A percentile compares a stretch with the other conserved stretches of the same genome.
Evolutionary conservation across 2,888 invertebrate genomes (phyloP).

Genomic region (Dendrolimus pini): DNA sequence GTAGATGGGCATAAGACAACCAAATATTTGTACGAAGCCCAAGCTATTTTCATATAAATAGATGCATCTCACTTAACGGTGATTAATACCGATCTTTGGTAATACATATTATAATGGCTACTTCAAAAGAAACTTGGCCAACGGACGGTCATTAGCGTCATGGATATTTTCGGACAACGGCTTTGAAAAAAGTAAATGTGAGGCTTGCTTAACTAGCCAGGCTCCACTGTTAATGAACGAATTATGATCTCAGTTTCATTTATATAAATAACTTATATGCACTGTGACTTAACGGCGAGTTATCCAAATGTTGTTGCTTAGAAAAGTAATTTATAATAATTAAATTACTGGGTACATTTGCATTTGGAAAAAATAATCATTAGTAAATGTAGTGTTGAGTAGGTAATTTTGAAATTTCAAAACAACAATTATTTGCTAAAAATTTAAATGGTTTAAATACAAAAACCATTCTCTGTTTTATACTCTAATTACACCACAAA

Average conservation of each 20-base stretch:
- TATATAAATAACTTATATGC: conserved; percentile 1
- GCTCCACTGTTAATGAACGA: background rate
- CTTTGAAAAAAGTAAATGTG: conserved; percentile 1
- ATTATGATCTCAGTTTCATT: background rate
- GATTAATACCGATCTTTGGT: background rate
- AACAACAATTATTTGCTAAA: too few species aligned
- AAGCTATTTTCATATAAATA: conserved; percentile 5
- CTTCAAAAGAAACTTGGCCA: background rate
- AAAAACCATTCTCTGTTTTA: too few species aligned
- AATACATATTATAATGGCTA: conserved; percentile 1
- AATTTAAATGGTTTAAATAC: too few species aligned
- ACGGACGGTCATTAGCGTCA: background rate
- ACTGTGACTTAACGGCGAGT: too few species aligned
- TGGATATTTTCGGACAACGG: conserved; percentile 1
- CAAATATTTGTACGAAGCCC: background rate
- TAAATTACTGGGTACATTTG: too few species aligned
- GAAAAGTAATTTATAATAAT: too few species aligned
- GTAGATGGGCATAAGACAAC: background rate
- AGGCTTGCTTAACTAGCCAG: background rate
- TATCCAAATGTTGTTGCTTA: too few species aligned
- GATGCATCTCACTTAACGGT: conserved; percentile 1
- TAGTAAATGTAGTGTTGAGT: too few species aligned
- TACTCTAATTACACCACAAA: too few species aligned
- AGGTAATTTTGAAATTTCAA: too few species aligned
- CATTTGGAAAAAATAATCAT: too few species aligned